Evolutionary conservation across 2,888 invertebrate species (phyloP), one percentile per base, ranked within the genome.

Genomic region (Copidosoma aretas): DNA sequence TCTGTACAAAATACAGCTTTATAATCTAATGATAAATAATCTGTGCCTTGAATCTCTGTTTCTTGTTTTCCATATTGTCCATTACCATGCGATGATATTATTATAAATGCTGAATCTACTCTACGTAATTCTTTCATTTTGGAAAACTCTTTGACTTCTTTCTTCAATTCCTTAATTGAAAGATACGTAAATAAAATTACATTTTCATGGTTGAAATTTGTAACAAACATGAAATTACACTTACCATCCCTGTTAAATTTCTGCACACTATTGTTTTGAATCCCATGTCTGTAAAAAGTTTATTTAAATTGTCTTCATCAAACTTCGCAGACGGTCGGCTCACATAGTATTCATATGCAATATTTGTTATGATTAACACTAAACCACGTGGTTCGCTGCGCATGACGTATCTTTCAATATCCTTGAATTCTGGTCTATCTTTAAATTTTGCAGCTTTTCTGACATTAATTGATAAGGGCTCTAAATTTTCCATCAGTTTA

Each of bases 231-330:
- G 10, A n/a, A n/a, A n/a, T n/a, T n/a, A n/a, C n/a, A 59, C 68
- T 65, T 74, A 83, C 84, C 60, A 71, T 64, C 67, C 78, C 78
- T 10, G 76, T 80, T 49, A 82, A 71, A 74, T 83, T 67, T 0
- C 22, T 21, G n/a, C 64, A 46, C 0, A 69, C 5, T 15, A 71
- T 46, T 19, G 84, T 82, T 58, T 65, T 19, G 58, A 82, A 84
- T 1, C 84, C 84, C 81, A 84, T 82, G 62, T 81, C 75, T 19
- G 73, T 59, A 24, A 82, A 84, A 0, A 84, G 73, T 10, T 74
- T 22, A 17, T 69, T 73, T 19, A 83, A 71, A 74, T 82, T 83
- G 1, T 39, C 25, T 66, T 77, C 76, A 25, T 84, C 84, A 0
- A 75, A 68, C 39, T 71, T 62, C 0, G 82, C 81, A 1, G 82